Evolutionary conservation across 2,113 vertebrate species (phyloP).

Genomic region (Anguilla japonica): DNA sequence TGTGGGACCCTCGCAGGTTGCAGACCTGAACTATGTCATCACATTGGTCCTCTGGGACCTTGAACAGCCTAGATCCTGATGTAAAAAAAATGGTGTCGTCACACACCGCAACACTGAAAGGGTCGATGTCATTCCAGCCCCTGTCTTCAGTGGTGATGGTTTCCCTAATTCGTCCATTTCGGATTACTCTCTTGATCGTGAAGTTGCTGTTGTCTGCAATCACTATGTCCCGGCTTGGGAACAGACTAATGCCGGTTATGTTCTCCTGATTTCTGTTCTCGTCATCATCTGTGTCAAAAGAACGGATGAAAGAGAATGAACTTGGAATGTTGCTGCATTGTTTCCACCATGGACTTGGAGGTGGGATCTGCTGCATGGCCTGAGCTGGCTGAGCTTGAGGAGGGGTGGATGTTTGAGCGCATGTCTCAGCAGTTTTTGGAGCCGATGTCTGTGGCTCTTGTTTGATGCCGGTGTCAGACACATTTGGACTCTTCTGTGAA

Average conservation of each 20-base stretch:
- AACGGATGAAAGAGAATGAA: not conserved
- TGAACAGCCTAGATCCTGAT: slow-evolving; percentile 26
- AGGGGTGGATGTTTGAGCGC: not conserved
- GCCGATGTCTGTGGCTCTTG: not conserved
- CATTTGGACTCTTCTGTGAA: not conserved
- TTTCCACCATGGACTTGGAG: not conserved
- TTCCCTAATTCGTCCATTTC: slow-evolving; percentile 3
- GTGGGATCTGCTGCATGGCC: not conserved
- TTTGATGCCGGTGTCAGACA: not conserved
- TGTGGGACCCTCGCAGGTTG: slow-evolving; percentile 32
- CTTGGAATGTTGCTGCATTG: not conserved
- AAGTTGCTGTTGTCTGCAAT: slow-evolving; percentile 41
- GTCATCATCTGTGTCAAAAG: slow-evolving; percentile 15
- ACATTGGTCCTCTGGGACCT: slow-evolving; percentile 12
- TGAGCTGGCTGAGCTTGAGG: not conserved
- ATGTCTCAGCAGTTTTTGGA: not conserved
- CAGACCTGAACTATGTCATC: slow-evolving; percentile 23
- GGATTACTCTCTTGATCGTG: slow-evolving; percentile 30
- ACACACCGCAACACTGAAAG: slow-evolving; percentile 32
- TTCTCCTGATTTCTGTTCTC: not conserved
- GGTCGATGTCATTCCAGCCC: slow-evolving; percentile 5
- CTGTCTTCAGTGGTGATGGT: not conserved
- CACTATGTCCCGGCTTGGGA: slow-evolving; percentile 31
- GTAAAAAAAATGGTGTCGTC: slow-evolving; percentile 35
- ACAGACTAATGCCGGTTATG: slow-evolving; percentile 39